These are phyloP conservation scores for Pavo muticus DNA, from an alignment of 2,113 vertebrate genomes.

Conservation along the genomic window DNA sequence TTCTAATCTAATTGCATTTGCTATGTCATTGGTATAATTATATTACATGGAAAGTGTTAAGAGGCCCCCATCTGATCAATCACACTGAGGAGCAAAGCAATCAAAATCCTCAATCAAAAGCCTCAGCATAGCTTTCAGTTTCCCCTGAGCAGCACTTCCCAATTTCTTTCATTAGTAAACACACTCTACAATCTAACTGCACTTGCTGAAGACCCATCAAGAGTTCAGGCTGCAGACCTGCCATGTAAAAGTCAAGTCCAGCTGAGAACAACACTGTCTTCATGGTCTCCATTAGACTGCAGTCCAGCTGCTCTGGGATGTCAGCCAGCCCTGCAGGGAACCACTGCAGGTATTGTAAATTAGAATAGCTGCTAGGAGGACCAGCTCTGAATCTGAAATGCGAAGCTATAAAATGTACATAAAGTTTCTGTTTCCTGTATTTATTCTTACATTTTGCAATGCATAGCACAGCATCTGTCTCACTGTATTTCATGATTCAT, in stretches of 20 bases:
- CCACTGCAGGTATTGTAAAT: conserved; percentile 30
- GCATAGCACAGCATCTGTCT: not conserved
- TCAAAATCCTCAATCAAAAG: not conserved
- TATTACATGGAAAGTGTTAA: not conserved
- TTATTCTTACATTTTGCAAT: not conserved
- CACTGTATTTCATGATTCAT: not conserved
- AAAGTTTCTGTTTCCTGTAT: conserved; percentile 20
- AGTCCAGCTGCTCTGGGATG: conserved; percentile 21
- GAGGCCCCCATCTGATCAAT: not conserved
- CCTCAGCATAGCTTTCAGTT: conserved; percentile 5
- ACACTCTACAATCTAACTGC: not conserved
- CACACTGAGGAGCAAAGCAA: conserved; percentile 26
- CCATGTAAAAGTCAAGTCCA: not conserved
- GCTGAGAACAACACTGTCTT: not conserved
- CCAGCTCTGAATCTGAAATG: conserved; percentile 42
- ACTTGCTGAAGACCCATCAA: not conserved
- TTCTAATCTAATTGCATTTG: not conserved
- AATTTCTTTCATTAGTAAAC: conserved; percentile 31
- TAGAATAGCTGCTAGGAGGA: conserved; percentile 33
- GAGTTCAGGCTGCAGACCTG: not conserved
- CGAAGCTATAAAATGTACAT: conserved; percentile 9
- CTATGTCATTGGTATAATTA: not conserved
- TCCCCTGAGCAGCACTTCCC: not conserved
- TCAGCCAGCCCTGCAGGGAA: conserved; percentile 42
- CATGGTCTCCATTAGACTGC: not conserved